Percentiles rank a stretch among this genome's conserved stretches.
These are phyloP conservation scores for Drosophila yooni DNA, from an alignment of 2,888 invertebrate species.

Conservation along the genomic window DNA sequence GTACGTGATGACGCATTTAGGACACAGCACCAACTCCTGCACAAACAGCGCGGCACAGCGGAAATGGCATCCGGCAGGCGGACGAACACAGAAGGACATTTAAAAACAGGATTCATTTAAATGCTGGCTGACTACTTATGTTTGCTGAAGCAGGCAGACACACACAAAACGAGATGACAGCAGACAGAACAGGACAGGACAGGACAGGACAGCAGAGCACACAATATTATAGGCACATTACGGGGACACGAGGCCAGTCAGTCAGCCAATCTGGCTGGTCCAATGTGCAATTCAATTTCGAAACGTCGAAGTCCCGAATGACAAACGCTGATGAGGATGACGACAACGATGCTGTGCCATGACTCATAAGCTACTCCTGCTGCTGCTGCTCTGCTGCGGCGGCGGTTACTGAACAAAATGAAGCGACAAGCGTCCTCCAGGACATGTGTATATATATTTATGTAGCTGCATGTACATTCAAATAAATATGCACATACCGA, in stretches of 20 bases:
- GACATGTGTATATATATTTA: slow-evolving; percentile 14
- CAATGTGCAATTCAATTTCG: slow-evolving; percentile 68
- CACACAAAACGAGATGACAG: slow-evolving; percentile 43
- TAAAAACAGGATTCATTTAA: slow-evolving; percentile 60
- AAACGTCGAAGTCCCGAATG: slow-evolving; percentile 52
- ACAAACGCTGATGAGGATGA: slow-evolving; percentile 33
- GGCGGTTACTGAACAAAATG: neutral
- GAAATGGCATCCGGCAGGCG: slow-evolving; percentile 39
- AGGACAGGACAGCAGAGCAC: slow-evolving; percentile 2
- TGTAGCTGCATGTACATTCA: slow-evolving; percentile 20
- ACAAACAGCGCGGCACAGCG: slow-evolving; percentile 32
- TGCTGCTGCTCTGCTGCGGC: neutral
- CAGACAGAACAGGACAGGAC: slow-evolving; percentile 8
- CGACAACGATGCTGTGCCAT: slow-evolving; percentile 15
- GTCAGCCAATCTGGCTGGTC: slow-evolving; percentile 46
- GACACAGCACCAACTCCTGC: slow-evolving; percentile 8
- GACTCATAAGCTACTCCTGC: slow-evolving; percentile 46
- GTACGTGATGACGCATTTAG: slow-evolving; percentile 58
- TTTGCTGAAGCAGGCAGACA: slow-evolving; percentile 30
- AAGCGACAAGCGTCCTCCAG: slow-evolving; percentile 5
- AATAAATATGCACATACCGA: slow-evolving; percentile 32
- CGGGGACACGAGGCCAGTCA: slow-evolving; percentile 4
- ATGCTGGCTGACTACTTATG: slow-evolving; percentile 49
- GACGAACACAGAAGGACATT: slow-evolving; percentile 35
- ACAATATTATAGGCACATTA: slow-evolving; percentile 10